Evolutionary conservation across 1,140 invertebrate species (phyloP).

Genomic region (Maniola jurtina): DNA sequence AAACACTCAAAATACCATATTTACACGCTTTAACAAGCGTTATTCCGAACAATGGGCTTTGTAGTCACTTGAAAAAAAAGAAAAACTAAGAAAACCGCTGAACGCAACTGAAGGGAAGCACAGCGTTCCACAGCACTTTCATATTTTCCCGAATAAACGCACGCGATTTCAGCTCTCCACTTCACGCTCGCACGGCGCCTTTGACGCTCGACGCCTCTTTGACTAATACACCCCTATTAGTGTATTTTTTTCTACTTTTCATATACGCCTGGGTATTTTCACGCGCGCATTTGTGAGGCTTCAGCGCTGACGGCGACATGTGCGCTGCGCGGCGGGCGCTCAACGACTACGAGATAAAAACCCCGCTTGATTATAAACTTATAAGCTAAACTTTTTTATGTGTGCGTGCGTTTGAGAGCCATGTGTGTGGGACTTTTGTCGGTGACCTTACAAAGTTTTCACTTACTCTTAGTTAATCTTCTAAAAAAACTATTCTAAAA

Average conservation of each 20-base stretch:
- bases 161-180: slow-evolving; percentile 54
- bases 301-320: slow-evolving; percentile 58
- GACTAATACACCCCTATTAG: slow-evolving; percentile 31
- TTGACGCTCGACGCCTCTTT: slow-evolving; percentile 48
- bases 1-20: slow-evolving; percentile 72
- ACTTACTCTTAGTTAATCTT: slow-evolving; percentile 22
- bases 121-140: slow-evolving; percentile 69
- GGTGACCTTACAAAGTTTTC: slow-evolving; percentile 62
- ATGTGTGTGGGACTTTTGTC: slow-evolving; percentile 51
- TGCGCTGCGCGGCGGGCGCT: slow-evolving; percentile 63
- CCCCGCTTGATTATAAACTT: slow-evolving; percentile 76
- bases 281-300: slow-evolving; percentile 59
- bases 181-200: slow-evolving; percentile 48
- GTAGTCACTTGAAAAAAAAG: slow-evolving; percentile 68
- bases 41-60: slow-evolving; percentile 70
- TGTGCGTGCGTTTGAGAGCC: slow-evolving; percentile 60
- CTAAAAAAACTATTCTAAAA: neutral
- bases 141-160: slow-evolving; percentile 67
- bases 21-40: slow-evolving; percentile 55
- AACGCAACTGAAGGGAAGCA: slow-evolving; percentile 62
- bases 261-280: slow-evolving; percentile 53
- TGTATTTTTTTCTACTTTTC: slow-evolving; percentile 48
- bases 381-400: slow-evolving; percentile 74
- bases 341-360: slow-evolving; percentile 76
- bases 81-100: slow-evolving; percentile 55